A percentile compares a stretch with the other conserved stretches of the same genome.
Conservation (phyloP, 2,113 vertebrate genomes). For the Columbina picui region DNA sequence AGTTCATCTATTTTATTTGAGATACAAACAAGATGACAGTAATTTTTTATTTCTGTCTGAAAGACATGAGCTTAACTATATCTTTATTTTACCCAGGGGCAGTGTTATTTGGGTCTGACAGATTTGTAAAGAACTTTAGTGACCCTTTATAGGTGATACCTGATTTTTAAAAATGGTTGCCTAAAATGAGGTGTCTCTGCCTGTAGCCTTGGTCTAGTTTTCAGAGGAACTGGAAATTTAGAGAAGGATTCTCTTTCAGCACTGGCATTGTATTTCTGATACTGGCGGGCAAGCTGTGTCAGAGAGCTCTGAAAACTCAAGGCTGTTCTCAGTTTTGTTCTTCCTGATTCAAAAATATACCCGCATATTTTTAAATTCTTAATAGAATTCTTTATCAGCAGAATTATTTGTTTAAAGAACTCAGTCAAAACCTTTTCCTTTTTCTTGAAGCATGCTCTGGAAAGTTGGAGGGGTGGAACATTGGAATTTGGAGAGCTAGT, state of each 20-base stretch:
- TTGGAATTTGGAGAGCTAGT: neutral
- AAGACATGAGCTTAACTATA: neutral
- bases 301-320: neutral
- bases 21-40: neutral
- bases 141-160: neutral
- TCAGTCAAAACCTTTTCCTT: neutral
- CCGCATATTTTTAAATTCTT: neutral
- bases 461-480: neutral
- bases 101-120: neutral
- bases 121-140: neutral
- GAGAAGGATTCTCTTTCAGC: neutral
- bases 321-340: neutral
- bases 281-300: neutral
- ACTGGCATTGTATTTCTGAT: fast-evolving
- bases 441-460: neutral
- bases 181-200: slow-evolving; percentile 35
- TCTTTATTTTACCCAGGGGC: fast-evolving
- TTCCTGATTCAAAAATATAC: neutral
- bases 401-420: neutral
- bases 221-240: slow-evolving; percentile 3
- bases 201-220: slow-evolving; percentile 37
- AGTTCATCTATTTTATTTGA: neutral
- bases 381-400: neutral
- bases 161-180: neutral
- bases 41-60: neutral